Evolutionary conservation across 2,888 invertebrate genomes (phyloP).

Genomic region (Phymatocera aterrima): DNA sequence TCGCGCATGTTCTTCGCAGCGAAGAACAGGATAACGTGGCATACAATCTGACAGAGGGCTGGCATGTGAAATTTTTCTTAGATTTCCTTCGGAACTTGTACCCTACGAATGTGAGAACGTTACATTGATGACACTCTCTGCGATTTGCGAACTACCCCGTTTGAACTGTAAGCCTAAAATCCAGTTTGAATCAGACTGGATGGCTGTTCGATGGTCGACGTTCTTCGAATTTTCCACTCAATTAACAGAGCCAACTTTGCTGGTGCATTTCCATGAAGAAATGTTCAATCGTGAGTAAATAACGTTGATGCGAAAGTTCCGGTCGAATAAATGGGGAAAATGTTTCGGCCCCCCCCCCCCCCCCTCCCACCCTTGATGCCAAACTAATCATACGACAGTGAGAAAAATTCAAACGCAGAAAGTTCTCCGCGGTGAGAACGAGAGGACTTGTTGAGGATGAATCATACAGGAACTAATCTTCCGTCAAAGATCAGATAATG

Average conservation of each 20-base stretch:
- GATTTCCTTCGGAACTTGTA: not conserved
- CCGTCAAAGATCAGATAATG: not conserved
- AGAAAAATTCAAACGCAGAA: not conserved
- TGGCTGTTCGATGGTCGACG: not conserved
- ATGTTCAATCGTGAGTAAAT: not conserved
- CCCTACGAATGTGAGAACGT: not conserved
- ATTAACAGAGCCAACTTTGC: not conserved
- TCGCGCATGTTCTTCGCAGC: not conserved
- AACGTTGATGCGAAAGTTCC: not conserved
- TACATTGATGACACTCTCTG: conserved; percentile 12
- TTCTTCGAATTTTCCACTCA: not conserved
- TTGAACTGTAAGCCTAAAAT: not conserved
- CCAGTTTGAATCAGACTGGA: conserved; percentile 3
- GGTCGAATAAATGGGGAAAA: not conserved
- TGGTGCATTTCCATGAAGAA: not conserved
- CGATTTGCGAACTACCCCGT: not conserved
- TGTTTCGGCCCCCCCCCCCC: too few relatives aligned
- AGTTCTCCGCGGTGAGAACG: not conserved
- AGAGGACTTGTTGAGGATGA: not conserved
- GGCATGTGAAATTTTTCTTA: not conserved
- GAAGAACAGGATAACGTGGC: not conserved
- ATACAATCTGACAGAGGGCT: not conserved
- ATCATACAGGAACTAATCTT: not conserved
- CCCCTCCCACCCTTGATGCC: too few relatives aligned
- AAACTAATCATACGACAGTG: not conserved